Evolutionary conservation across 2,888 invertebrate species (phyloP).

Genomic region (Ophonus ardosiacus): DNA sequence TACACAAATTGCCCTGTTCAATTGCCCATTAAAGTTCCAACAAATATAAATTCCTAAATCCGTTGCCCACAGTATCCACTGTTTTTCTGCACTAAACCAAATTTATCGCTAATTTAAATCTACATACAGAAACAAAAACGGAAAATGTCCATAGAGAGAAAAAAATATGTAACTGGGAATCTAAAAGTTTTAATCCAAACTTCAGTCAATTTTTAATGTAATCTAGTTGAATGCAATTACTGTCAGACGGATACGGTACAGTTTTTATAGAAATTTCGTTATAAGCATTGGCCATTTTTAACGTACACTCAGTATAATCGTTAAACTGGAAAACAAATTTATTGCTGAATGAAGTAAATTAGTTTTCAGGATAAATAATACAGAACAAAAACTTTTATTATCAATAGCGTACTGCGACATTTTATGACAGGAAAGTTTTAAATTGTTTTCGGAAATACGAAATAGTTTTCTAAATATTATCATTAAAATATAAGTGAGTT

Average conservation of each 20-base stretch:
- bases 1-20: too few species aligned
- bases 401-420: too few species aligned
- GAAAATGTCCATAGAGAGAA: neutral
- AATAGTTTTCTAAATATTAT: too few species aligned
- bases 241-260: slow-evolving; percentile 33
- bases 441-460: too few species aligned
- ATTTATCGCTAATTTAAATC: neutral
- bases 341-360: neutral
- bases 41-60: too few species aligned
- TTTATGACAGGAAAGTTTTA: too few species aligned
- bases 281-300: neutral
- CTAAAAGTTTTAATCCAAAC: neutral
- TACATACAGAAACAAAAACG: neutral
- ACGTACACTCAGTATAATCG: neutral
- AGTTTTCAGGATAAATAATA: neutral
- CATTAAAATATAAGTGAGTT: too few species aligned
- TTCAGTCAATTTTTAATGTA: slow-evolving; percentile 17
- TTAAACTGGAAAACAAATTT: neutral
- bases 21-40: too few species aligned
- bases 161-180: neutral
- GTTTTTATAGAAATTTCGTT: slow-evolving; percentile 66
- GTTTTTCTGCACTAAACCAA: neutral
- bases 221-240: neutral
- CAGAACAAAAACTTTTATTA: neutral
- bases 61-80: neutral